Evolutionary conservation across 2,888 invertebrate genomes (phyloP).

Genomic region (Cataglyphis rosenhaueri): DNA sequence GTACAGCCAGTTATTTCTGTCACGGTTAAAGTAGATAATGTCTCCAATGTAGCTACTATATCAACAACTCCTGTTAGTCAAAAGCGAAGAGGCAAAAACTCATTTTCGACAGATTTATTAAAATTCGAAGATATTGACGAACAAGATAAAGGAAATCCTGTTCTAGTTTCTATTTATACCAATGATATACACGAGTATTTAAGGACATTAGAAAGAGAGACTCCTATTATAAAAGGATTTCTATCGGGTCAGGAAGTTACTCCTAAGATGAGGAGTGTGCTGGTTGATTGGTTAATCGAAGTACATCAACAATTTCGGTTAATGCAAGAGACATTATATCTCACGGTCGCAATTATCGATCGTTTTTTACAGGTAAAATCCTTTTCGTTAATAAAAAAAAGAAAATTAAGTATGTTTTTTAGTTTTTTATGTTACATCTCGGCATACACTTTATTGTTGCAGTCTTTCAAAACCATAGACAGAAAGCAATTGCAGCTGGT

Average conservation of each 20-base stretch:
- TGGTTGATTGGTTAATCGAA: conserved; percentile 97
- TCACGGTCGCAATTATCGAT: conserved; percentile 95
- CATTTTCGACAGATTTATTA: conserved; percentile 80
- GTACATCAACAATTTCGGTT: conserved; percentile 95
- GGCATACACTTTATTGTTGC: conserved; percentile 74
- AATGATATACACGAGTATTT: conserved; percentile 96
- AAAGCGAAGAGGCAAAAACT: conserved; percentile 69
- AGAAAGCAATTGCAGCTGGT: conserved; percentile 93
- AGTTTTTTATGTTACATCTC: conserved; percentile 23
- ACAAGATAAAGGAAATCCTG: conserved; percentile 90
- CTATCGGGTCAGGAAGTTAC: conserved; percentile 91
- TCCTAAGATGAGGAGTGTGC: conserved; percentile 94
- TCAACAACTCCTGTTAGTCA: not conserved
- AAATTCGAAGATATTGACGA: conserved; percentile 91
- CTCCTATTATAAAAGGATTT: conserved; percentile 89
- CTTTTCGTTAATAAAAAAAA: too few relatives aligned
- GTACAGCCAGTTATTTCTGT: conserved; percentile 69
- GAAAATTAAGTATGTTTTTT: not conserved
- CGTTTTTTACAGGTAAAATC: conserved; percentile 91
- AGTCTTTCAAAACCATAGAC: conserved; percentile 88
- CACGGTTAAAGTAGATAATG: conserved; percentile 20
- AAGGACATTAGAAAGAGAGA: conserved; percentile 90
- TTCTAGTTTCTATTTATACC: conserved; percentile 93
- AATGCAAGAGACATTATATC: conserved; percentile 94
- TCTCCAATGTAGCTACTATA: conserved; percentile 33